Conservation (phyloP, 2,888 invertebrate species). For the Lapara coniferarum region DNA sequence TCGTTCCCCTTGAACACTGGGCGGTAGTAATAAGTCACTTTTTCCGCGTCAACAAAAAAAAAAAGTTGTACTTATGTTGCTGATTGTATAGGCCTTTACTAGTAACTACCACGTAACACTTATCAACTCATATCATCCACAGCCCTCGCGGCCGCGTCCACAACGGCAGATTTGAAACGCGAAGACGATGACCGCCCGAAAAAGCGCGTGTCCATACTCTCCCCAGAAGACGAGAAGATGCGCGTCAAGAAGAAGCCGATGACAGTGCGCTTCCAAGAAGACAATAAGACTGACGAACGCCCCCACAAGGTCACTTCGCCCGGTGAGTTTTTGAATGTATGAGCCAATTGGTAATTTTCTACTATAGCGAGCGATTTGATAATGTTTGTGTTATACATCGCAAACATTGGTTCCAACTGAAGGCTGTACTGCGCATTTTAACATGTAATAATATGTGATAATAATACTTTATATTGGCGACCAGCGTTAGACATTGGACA, state of each 20-base stretch:
- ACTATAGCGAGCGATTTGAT: not conserved
- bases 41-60: no score
- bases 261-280: slow-evolving; percentile 79
- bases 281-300: slow-evolving; percentile 69
- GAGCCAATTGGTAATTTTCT: slow-evolving; percentile 14
- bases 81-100: not conserved
- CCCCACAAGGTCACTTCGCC: slow-evolving; percentile 69
- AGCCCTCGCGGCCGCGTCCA: slow-evolving; percentile 36
- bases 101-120: not conserved
- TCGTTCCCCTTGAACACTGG: no score
- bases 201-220: slow-evolving; percentile 73
- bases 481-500: no score
- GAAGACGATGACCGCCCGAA: slow-evolving; percentile 75
- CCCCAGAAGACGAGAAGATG: slow-evolving; percentile 73
- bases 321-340: slow-evolving; percentile 55
- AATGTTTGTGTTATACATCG: not conserved
- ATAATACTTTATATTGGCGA: no score
- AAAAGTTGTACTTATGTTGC: no score
- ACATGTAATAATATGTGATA: no score
- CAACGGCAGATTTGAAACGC: slow-evolving; percentile 59
- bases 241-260: slow-evolving; percentile 74
- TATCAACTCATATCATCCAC: not conserved
- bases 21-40: no score
- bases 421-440: no score
- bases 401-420: no score